Evolutionary conservation across 2,797 vertebrate genomes (phyloP).

Genomic region (Rhinoraja longicauda): DNA sequence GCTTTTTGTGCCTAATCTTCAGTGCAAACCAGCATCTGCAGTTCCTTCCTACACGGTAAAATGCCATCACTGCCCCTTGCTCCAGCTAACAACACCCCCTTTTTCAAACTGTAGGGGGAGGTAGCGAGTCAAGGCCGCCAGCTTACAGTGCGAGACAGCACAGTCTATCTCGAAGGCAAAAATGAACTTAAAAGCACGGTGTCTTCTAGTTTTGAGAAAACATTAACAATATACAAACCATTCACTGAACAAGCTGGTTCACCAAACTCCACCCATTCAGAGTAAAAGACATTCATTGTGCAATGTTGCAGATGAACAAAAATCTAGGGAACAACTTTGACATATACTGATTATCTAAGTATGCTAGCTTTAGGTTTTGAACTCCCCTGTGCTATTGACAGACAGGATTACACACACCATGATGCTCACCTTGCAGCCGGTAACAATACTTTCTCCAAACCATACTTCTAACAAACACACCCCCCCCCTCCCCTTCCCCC

Average conservation of each 20-base stretch:
- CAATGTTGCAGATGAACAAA: neutral
- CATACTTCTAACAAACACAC: neutral
- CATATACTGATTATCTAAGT: neutral
- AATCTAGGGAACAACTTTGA: neutral
- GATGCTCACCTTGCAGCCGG: neutral
- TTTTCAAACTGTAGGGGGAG: too few species aligned
- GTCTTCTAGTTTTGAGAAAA: neutral
- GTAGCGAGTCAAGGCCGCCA: neutral
- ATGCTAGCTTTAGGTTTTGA: neutral
- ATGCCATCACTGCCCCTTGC: too few species aligned
- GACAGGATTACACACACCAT: constrained; percentile 9
- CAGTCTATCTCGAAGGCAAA: neutral
- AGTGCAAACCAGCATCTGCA: too few species aligned
- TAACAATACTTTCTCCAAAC: neutral
- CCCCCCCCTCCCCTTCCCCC: neutral
- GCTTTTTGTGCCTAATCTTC: too few species aligned
- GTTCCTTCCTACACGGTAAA: neutral
- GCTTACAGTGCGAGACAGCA: neutral
- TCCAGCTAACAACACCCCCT: too few species aligned
- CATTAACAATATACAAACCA: constrained; percentile 50
- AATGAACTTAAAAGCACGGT: constrained; percentile 50
- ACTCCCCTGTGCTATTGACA: neutral
- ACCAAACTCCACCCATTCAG: neutral
- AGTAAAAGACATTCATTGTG: neutral
- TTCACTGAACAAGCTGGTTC: constrained; percentile 20